Base-by-base conservation (phyloP, 2,797 vertebrate species). In the Microchirus variegatus region DNA sequence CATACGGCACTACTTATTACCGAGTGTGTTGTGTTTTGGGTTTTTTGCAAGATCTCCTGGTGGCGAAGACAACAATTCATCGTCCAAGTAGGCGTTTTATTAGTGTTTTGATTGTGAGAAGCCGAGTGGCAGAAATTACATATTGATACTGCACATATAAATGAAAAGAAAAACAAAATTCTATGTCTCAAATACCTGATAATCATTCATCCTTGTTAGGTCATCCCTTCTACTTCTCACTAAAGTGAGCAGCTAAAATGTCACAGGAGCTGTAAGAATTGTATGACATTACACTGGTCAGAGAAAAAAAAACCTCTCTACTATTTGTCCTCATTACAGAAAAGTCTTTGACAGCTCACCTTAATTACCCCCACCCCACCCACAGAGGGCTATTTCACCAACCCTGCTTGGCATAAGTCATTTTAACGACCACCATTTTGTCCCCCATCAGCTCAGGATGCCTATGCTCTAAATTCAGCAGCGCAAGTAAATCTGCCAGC, bases 401-500 rank as follows among this genome's bases (percentile, higher is more conserved):
- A 57, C 75, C 70, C 61, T 66, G 69, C 42, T 63, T 79, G 77
- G 70, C 80, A 89, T 91, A 80, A 91, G 61, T 92, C 86, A 92
- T 87, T 92, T 93, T 91, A 89, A 93, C 60, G 55, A 75, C 75
- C 61, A 22, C 63, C 78, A 70, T 73, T 83, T 84, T 80, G 87
- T 19, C 11, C 87, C 84, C 69, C 50, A 53, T 72, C 75, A 44
- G 84, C 59, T 63, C 17, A 36, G 60, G 43, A 75, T 18, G 66
- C 76, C 75, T 53, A 65, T 64, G 78, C 80, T 86, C 87, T 89
- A 87, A 90, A 89, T 73, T 72, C 74, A 81, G 82, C 71, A 67
- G 35, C 71, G 73, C 80, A 41, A 84, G 86, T 92, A 92, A 92
- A 93, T 91, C 87, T 92, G 89, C 78, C 88, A 83, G 77, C 75